Evolutionary conservation across 2,888 invertebrate genomes (phyloP), one percentile per base, ranked within the genome.

Genomic region (Deroplatys truncata): DNA sequence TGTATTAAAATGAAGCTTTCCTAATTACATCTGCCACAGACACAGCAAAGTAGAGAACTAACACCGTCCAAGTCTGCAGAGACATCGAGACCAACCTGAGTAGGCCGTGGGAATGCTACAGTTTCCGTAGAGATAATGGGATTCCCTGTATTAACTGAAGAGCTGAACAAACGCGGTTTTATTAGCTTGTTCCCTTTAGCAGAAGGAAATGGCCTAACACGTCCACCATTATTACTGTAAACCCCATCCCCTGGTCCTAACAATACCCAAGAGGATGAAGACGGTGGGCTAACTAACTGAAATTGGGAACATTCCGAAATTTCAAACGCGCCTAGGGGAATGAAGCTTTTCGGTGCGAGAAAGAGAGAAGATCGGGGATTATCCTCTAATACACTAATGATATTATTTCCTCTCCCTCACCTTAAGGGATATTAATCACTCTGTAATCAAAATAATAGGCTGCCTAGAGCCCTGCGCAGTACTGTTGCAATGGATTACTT

Each of bases 391-490:
- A 82, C 86, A 86, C 82, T 82, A 86, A 86, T 86, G 82, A 86
- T 86, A 86, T 82, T 82, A 86, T 29, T 86, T n/a, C 31, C 20
- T 28, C 49, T n/a, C 56, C 86, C 16, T 8, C 84, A 29, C 29
- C 72, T 31, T 72, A 29, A 82, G 86, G 72, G 86, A 82, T 87
- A 83, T 87, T 83, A 87, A 87, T 87, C 87, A 87, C 82, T 15
- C 31, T 82, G 31, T 87, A 83, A 87, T 87, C 86, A 82, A 25
- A 86, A 86, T 86, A 86, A 82, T 82, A 86, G 43, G 72, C 82
- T 82, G 86, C 87, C 43, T 83, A 16, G 29, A 28, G 85, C 85
- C 28, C 56, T 72, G 7, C 56, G 56, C 56, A 43, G 13, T 43
- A 43, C 43, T 72, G 56, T 72, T 72, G 20, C 2, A 72, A 72